Conservation (phyloP, 2,113 vertebrate species). For the Tachuris rubrigastra region DNA sequence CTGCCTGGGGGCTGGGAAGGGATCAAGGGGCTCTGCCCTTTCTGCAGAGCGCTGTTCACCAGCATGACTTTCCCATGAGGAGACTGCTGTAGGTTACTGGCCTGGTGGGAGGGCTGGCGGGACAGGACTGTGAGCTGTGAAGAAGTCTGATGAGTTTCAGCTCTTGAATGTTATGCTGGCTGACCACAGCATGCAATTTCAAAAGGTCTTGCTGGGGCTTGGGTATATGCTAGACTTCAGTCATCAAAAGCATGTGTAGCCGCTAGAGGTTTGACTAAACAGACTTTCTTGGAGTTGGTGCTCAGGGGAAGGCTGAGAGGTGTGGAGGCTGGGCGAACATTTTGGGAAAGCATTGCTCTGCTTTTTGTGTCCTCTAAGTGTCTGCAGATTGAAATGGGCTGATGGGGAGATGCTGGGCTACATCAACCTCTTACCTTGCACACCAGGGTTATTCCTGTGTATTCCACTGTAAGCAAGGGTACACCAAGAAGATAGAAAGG, state of each 20-base stretch:
- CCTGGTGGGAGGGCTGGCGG: neutral
- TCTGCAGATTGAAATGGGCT: neutral
- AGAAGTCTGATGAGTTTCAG: neutral
- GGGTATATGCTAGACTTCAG: neutral
- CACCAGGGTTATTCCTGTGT: neutral
- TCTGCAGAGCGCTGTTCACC: neutral
- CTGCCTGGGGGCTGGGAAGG: neutral
- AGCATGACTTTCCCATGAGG: neutral
- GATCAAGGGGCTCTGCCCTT: neutral
- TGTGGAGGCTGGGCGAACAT: neutral
- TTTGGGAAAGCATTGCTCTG: neutral
- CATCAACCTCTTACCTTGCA: neutral
- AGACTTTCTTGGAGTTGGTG: accelerated
- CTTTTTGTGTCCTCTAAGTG: neutral
- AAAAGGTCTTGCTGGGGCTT: neutral
- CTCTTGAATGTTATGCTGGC: neutral
- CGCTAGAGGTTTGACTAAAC: neutral
- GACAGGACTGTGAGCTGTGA: neutral
- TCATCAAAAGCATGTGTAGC: neutral
- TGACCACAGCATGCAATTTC: neutral
- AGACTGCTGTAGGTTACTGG: neutral
- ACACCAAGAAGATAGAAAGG: neutral
- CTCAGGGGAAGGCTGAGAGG: neutral
- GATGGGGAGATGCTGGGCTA: neutral
- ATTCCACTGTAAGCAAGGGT: neutral